Evolutionary conservation across 2,797 vertebrate species (phyloP).

Genomic region (Coluber constrictor): DNA sequence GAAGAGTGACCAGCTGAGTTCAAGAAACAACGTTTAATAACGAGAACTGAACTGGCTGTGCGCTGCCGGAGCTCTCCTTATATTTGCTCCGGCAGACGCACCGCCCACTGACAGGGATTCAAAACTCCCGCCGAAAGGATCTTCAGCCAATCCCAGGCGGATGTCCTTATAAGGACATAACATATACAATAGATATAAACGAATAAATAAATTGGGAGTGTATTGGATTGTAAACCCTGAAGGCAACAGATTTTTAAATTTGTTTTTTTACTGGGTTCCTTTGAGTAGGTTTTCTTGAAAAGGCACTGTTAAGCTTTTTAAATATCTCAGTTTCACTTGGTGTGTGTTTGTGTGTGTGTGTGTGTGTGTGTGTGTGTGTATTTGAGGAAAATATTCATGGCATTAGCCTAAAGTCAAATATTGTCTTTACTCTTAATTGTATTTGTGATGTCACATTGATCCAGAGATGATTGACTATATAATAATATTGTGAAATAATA

Average conservation of each 20-base stretch:
- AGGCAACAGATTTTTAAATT: not conserved
- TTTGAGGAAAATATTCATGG: not conserved
- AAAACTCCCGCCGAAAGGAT: too few relatives aligned
- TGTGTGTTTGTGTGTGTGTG: not conserved
- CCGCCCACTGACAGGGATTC: too few relatives aligned
- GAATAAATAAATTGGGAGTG: not conserved
- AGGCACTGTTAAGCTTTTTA: not conserved
- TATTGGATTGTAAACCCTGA: not conserved
- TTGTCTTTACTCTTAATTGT: not conserved
- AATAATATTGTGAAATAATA: not conserved
- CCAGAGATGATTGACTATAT: not conserved
- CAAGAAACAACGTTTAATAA: too few relatives aligned
- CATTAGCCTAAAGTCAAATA: not conserved
- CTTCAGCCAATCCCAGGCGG: too few relatives aligned
- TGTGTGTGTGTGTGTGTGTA: not conserved
- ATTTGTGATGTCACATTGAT: not conserved
- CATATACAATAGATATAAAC: not conserved
- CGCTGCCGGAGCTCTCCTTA: too few relatives aligned
- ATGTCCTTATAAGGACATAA: too few relatives aligned
- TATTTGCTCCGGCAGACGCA: too few relatives aligned
- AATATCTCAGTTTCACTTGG: not conserved
- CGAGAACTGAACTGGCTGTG: too few relatives aligned
- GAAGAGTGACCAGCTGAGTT: too few relatives aligned
- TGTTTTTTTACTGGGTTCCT: not conserved
- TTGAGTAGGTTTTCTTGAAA: not conserved